Evolutionary conservation across 2,888 invertebrate genomes (phyloP), one percentile per base, ranked within the genome.

Genomic region (Chrysomela aeneicollis): DNA sequence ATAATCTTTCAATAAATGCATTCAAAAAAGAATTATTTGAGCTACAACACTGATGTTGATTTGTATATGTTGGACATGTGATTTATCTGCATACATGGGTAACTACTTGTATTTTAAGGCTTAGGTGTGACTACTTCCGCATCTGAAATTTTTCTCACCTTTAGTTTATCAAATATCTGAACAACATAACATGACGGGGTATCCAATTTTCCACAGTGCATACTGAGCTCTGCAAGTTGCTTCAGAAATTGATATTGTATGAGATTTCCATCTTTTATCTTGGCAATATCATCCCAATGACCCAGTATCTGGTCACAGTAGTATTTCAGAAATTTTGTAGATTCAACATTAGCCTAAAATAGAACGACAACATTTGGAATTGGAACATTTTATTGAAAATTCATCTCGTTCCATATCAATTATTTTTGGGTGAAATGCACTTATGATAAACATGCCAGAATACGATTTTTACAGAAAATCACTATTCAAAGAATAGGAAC

Each of bases 251-350:
- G 93, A 66, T 95, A 83, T 77, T 93, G 90, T 46, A 87, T 87
- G 60, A 90, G 86, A 71, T 88, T 86, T 54, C 87, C 88, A 26
- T 87, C 86, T 32, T 72, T 64, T 74, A 86, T 78, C 32, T 85
- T 84, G 54, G 87, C 86, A 74, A 94, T 86, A 63, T 89, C 88
- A 78, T 88, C 86, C 83, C 91, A 89, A 61, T 89, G 87, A 10
- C 92, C 91, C 64, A 97, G 82, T 32, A 97, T 90, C 85, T 95
- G 88, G 64, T 92, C 89, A 82, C 94, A 94, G 78, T 95, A 90
- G 80, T 93, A 95, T 42, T 87, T 87, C 1, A 95, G 89, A 81
- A 95, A 96, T 75, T 90, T 90, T 15, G 91, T 91, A 0, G 96
- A 94, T 80, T 93, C 92, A 49, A 94, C 91, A 83, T 92, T 92